Percentiles rank a stretch among this genome's conserved stretches.
Evolutionary conservation across 2,113 vertebrate genomes (phyloP).

Genomic region (Ptilorrhoa leucosticta): DNA sequence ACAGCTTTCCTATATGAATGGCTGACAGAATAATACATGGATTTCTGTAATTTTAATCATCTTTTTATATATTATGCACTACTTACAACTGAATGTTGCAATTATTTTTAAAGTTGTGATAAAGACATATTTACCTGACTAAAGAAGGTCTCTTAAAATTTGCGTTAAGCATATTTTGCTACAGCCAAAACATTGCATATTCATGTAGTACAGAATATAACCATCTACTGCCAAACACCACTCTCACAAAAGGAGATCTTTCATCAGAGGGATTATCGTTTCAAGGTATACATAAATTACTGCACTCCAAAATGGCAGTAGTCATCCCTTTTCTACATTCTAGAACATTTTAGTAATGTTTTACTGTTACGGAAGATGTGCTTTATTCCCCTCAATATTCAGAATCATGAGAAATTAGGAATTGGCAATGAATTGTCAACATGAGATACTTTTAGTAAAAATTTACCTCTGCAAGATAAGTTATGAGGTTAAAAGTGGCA

Average conservation of each 20-base stretch:
- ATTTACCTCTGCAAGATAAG: conserved; percentile 93
- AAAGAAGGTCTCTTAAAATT: not conserved
- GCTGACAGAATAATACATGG: not conserved
- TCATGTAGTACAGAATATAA: not conserved
- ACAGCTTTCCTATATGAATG: not conserved
- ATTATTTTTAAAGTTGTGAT: not conserved
- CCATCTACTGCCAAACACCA: not conserved
- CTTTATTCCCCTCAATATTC: not conserved
- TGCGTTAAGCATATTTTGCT: not conserved
- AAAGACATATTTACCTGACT: rapidly evolving
- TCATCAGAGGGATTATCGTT: not conserved
- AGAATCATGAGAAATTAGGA: not conserved
- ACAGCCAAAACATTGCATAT: not conserved
- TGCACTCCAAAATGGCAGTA: not conserved
- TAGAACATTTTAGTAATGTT: not conserved
- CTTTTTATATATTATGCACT: not conserved
- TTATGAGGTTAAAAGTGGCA: conserved; percentile 91
- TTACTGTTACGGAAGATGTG: not conserved
- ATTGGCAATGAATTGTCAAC: not conserved
- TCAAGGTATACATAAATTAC: not conserved
- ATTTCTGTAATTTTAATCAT: not conserved
- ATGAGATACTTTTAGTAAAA: not conserved
- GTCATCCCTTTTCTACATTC: not conserved
- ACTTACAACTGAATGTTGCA: not conserved
- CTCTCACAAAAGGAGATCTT: not conserved